Base-by-base conservation (phyloP, 1,140 invertebrate species). In the Sycobia sp. region DNA sequence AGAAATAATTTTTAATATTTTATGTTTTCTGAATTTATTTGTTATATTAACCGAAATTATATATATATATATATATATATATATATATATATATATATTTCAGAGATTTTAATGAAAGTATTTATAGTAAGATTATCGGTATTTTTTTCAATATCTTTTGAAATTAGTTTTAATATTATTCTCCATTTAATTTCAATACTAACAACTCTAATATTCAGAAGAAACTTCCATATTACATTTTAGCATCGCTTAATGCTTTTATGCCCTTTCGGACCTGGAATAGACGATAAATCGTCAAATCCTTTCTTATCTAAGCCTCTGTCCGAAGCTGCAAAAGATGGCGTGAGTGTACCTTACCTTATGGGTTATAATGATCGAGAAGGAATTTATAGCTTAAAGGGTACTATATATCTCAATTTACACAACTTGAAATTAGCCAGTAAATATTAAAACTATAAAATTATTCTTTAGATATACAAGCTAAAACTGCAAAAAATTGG, bases 301-400 rank as follows among this genome's bases (percentile, higher is more conserved):
- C 78, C 82, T 32, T 81, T 86, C 56, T 39, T 86, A 18, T 69
- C 80, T 0, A 62, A 75, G 10, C 66, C 80, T 23, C 75, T 79
- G 4, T 25, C 27, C 10, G 54, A 66, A 23, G 63, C 76, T 10
- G 69, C 69, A 22, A 76, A 82, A 44, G 75, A 76, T 41, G 82
- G 83, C 41, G 69, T 83, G 18, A 80, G 84, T 57, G 79, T 90
- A 13, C 88, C 89, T 0, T 76, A 85, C 20, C 80, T 90, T 14
- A 68, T 84, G 22, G 89, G 89, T 1, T 84, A 86, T 39, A 86
- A 83, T 69, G 76, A 70, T 13, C 72, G 79, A 16, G 89, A 91
- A 79, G 85, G 85, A 11, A 69, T 85, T 4, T 65, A 84, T 0
- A 67, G 83, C 9, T 64, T 84, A 5, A 64, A 65, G 25, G 67